Evolutionary conservation across 2,797 vertebrate species (phyloP).

Genomic region (Novumbra hubbsi): DNA sequence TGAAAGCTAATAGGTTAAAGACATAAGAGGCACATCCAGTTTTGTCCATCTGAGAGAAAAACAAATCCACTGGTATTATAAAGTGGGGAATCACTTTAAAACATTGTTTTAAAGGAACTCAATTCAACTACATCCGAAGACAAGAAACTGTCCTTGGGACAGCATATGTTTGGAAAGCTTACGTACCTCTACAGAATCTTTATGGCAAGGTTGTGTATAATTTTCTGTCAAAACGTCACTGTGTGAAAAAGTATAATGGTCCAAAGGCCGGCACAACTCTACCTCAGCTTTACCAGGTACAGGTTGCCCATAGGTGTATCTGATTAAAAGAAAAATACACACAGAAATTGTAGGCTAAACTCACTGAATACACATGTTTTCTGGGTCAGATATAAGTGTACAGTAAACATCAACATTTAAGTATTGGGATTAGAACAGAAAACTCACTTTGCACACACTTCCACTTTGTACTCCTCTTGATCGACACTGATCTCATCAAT

Average conservation of each 20-base stretch:
- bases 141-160: not conserved
- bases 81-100: not conserved
- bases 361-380: too few relatives aligned
- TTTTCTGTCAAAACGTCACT: too few relatives aligned
- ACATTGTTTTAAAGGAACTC: not conserved
- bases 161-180: not conserved
- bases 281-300: constrained; percentile 49
- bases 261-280: constrained; percentile 34
- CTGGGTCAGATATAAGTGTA: not conserved
- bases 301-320: constrained; percentile 63
- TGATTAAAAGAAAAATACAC: constrained; percentile 5
- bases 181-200: constrained; percentile 15
- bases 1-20: constrained; percentile 39
- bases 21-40: constrained; percentile 49
- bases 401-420: not conserved
- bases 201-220: constrained; percentile 13
- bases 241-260: too few relatives aligned
- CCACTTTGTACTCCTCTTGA: constrained; percentile 33
- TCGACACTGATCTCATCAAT: constrained; percentile 28
- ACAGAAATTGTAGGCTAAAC: too few relatives aligned
- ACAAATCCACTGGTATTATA: not conserved
- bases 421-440: not conserved
- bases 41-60: constrained; percentile 33
- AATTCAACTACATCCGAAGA: not conserved
- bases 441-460: constrained; percentile 62